Base-by-base conservation (phyloP, 2,888 invertebrate genomes). In the Dimorphilus gyrociliatus region DNA sequence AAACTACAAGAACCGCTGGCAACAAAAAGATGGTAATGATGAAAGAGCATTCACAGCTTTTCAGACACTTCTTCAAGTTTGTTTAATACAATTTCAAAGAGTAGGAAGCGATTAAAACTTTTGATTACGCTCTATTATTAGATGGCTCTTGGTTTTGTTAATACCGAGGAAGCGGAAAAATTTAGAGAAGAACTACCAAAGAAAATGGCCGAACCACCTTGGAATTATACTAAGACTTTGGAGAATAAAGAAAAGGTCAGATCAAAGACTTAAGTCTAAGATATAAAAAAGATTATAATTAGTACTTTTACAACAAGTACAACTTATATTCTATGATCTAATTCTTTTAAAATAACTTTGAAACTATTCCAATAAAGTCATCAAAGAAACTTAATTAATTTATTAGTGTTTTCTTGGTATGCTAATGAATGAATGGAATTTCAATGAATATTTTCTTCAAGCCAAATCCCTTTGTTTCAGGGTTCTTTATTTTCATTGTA, bases 131-230 rank as follows among this genome's bases (percentile, higher is more conserved):
- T 25, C 25, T 15, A 29, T 23, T 29, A 30, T 13, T 29, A 50
- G 50, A 37, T 50, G 17, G 45, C 45, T 15, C 41, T 47, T 4
- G 41, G 47, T 2, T 46, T 42, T 34, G 39, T 48, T 38, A 40
- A 40, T 1, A 43, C 45, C 14, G 33, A 36, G 15, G 44, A 41
- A 19, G 46, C 46, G 2, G 44, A 46, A 29, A 25, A 29, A 4
- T 50, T 50, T 32, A 38, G 47, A 17, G 40, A 47, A 14, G 30
- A 40, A n/a, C 41, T 52, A n/a, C 40, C 50, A 1, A 17, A 32
- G 5, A 45, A 46, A 27, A 44, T 51, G 43, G 43, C 50, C 5
- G 41, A 45, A 8, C 40, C 44, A 13, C 52, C 52, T 3, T 51
- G 52, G 52, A 42, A 47, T 28, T 46, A 48, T 26, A 35, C 30